phyloP scores from a whole-genome alignment of 2,797 vertebrate species.

The Allobates femoralis region DNA sequence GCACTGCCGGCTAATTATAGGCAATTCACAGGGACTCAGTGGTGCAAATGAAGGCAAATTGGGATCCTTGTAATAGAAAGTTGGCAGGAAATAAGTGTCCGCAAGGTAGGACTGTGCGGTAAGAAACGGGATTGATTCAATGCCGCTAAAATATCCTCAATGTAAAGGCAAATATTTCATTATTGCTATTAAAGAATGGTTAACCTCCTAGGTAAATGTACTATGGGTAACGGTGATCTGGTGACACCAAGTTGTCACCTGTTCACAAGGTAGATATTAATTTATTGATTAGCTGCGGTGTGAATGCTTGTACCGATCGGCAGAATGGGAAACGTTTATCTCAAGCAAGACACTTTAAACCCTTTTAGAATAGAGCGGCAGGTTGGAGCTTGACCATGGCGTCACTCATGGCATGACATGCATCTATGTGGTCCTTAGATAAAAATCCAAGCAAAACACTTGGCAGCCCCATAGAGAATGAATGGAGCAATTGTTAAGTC shows the following conservation, averaged over 20 bases:
- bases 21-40: slow-evolving; percentile 14
- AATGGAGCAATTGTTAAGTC: too few relatives aligned
- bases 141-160: background rate
- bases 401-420: too few relatives aligned
- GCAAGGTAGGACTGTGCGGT: too few relatives aligned
- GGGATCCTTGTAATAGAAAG: slow-evolving; percentile 4
- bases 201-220: background rate
- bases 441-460: too few relatives aligned
- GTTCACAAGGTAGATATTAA: background rate
- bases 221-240: background rate
- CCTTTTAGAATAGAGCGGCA: too few relatives aligned
- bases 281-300: too few relatives aligned
- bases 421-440: too few relatives aligned
- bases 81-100: slow-evolving; percentile 9
- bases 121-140: background rate
- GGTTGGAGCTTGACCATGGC: too few relatives aligned
- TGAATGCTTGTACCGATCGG: too few relatives aligned
- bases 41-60: slow-evolving; percentile 33
- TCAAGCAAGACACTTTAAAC: too few relatives aligned
- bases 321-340: too few relatives aligned
- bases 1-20: slow-evolving; percentile 30
- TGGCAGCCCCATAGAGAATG: too few relatives aligned
- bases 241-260: background rate
- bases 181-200: background rate
- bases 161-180: background rate